A percentile compares a stretch with the other conserved stretches of the same genome.
Conservation (phyloP, 2,888 invertebrate genomes). For the Quadriops clusia region DNA sequence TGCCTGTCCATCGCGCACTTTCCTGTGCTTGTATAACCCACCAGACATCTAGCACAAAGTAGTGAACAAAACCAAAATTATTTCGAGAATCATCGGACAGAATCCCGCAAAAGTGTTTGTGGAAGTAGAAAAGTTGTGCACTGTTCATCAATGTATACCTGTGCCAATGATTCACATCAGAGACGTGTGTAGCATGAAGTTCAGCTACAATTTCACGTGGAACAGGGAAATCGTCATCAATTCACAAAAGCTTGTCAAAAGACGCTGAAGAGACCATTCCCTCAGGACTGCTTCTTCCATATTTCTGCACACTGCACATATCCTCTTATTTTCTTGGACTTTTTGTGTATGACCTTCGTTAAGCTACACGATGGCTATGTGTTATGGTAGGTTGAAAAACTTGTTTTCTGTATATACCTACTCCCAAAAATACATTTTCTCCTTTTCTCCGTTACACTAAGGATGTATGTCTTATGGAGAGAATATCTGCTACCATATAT, state of each 20-base stretch:
- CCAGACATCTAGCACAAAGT: too few relatives aligned
- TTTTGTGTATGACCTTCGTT: slow-evolving; percentile 14
- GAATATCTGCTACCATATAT: too few relatives aligned
- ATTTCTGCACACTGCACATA: slow-evolving; percentile 4
- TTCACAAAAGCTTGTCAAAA: slow-evolving; percentile 85
- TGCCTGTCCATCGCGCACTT: too few relatives aligned
- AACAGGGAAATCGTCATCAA: slow-evolving; percentile 87
- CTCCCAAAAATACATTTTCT: too few relatives aligned
- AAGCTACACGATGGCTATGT: slow-evolving; percentile 29
- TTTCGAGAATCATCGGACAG: too few relatives aligned
- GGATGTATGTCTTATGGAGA: too few relatives aligned
- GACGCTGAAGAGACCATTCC: slow-evolving; percentile 57
- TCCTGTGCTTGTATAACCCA: too few relatives aligned
- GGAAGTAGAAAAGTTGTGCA: slow-evolving; percentile 7
- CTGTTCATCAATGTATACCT: slow-evolving; percentile 17
- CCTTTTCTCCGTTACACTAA: too few relatives aligned
- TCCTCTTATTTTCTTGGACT: slow-evolving; percentile 6
- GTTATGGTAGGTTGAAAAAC: slow-evolving; percentile 31
- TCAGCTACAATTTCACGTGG: slow-evolving; percentile 84
- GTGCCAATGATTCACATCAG: slow-evolving; percentile 32
- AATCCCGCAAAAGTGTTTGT: slow-evolving; percentile 10
- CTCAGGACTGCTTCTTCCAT: slow-evolving; percentile 8
- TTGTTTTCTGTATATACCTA: too few relatives aligned
- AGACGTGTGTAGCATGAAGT: slow-evolving; percentile 47
- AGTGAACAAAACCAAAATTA: too few relatives aligned